Evolutionary conservation across 2,888 invertebrate genomes (phyloP).

Genomic region (Apotomis betuletana): DNA sequence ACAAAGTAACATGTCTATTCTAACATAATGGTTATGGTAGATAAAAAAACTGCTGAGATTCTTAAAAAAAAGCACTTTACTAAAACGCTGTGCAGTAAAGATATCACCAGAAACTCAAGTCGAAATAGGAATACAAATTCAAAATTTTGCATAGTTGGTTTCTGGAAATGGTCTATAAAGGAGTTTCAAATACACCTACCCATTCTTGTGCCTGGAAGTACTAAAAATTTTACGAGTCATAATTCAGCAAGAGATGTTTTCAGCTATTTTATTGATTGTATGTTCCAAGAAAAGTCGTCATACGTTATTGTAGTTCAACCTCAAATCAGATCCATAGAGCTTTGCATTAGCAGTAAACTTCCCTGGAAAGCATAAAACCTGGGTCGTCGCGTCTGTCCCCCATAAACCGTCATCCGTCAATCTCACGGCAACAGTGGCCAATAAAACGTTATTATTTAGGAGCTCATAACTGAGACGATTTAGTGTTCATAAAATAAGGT

Average conservation of each 20-base stretch:
- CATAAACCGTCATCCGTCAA: conserved; percentile 77
- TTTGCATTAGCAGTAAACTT: conserved; percentile 75
- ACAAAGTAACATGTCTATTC: conserved; percentile 46
- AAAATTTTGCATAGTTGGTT: conserved; percentile 6
- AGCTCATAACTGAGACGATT: conserved; percentile 79
- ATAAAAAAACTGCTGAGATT: background rate
- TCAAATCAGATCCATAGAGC: conserved; percentile 50
- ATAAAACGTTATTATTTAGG: conserved; percentile 81
- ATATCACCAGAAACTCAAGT: background rate
- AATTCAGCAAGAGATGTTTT: conserved; percentile 34
- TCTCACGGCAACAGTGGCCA: conserved; percentile 67
- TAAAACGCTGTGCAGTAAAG: background rate
- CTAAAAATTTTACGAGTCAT: conserved; percentile 37
- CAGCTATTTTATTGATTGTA: conserved; percentile 30
- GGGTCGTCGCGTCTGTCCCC: conserved; percentile 64
- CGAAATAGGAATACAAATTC: conserved; percentile 4
- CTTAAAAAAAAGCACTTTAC: conserved; percentile 9
- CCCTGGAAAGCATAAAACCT: conserved; percentile 69
- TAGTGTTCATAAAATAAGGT: conserved; percentile 74
- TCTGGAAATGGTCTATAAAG: conserved; percentile 22
- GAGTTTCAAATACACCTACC: conserved; percentile 1
- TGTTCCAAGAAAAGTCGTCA: conserved; percentile 34
- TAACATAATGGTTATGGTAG: conserved; percentile 15
- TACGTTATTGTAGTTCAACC: conserved; percentile 45
- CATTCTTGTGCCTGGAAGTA: conserved; percentile 24